Conservation (phyloP, 2,797 vertebrate species). For the Clarias laeviceps region DNA sequence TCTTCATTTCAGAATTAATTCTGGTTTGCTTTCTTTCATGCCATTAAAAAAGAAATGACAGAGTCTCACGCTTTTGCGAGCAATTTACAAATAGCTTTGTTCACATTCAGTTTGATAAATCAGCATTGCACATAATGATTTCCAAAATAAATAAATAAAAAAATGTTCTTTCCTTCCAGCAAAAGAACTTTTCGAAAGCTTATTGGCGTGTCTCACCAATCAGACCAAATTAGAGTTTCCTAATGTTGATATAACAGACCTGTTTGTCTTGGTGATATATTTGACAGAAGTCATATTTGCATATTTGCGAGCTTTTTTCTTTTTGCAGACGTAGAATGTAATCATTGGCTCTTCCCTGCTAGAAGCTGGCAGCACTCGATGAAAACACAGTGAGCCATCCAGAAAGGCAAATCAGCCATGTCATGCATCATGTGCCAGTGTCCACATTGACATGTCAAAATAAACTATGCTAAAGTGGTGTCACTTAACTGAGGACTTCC, state of each 20-base stretch:
- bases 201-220: background rate
- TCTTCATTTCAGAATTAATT: background rate
- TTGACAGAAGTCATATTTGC: conserved; percentile 1
- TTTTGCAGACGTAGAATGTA: background rate
- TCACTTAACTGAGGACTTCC: conserved; percentile 16
- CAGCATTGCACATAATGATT: background rate
- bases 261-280: background rate
- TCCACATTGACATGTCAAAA: conserved; percentile 42
- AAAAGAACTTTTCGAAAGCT: background rate
- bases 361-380: conserved; percentile 31
- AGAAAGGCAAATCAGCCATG: conserved; percentile 31
- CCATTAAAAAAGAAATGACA: background rate
- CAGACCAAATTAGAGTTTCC: background rate
- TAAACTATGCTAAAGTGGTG: conserved; percentile 27
- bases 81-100: background rate
- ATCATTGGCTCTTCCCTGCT: conserved; percentile 17
- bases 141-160: background rate
- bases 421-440: conserved; percentile 33
- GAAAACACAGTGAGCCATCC: conserved; percentile 33
- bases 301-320: background rate
- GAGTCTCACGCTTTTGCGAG: background rate
- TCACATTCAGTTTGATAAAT: background rate
- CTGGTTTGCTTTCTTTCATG: background rate
- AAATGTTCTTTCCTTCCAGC: background rate
- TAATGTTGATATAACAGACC: background rate